Percentiles rank a stretch among this genome's conserved stretches.
phyloP scores from a whole-genome alignment of 1,140 invertebrate genomes.

The Latrodectus geometricus region DNA sequence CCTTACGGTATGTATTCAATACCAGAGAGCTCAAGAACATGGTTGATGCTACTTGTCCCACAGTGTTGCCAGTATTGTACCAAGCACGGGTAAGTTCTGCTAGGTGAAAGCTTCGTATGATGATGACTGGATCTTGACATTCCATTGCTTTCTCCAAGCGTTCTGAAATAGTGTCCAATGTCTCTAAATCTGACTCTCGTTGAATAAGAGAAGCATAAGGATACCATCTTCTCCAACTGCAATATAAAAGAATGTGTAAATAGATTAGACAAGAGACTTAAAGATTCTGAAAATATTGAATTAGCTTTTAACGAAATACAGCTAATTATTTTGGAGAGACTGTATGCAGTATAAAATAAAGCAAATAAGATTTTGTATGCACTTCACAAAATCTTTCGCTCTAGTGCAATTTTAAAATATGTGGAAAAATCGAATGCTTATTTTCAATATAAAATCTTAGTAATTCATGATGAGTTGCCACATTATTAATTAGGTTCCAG shows the following conservation, averaged over 20 bases:
- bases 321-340: too few species aligned
- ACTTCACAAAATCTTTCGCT: too few species aligned
- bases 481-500: too few species aligned
- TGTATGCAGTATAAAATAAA: too few species aligned
- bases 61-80: neutral
- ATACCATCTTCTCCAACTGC: conserved; percentile 28
- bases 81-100: neutral
- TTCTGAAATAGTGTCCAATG: conserved; percentile 2
- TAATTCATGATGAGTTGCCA: too few species aligned
- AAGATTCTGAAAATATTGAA: too few species aligned
- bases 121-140: conserved; percentile 15
- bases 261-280: too few species aligned
- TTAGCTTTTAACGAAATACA: too few species aligned
- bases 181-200: conserved; percentile 14
- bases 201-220: conserved; percentile 30
- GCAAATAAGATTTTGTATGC: too few species aligned
- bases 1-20: neutral
- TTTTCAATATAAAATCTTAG: too few species aligned
- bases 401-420: too few species aligned
- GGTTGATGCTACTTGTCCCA: neutral
- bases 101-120: neutral
- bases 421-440: too few species aligned
- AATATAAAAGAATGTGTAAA: neutral
- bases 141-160: conserved; percentile 23
- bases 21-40: neutral